Evolutionary conservation across 2,888 invertebrate genomes (phyloP).

Genomic region (Oligia strigilis): DNA sequence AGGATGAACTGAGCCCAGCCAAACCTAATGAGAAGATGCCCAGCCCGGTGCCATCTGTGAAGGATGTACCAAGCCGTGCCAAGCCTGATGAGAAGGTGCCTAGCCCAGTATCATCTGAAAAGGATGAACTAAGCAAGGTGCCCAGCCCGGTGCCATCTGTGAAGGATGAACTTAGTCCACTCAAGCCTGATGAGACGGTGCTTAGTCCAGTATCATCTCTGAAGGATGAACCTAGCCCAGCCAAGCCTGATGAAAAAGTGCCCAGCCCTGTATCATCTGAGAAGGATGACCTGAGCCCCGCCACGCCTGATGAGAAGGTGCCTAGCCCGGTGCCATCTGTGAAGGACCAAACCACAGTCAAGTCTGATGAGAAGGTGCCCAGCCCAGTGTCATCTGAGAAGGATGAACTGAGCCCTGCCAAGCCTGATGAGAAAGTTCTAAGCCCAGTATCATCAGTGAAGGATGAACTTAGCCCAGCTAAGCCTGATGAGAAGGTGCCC

Average conservation of each 20-base stretch:
- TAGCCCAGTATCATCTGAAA: rapidly evolving
- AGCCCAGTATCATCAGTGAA: too few species aligned
- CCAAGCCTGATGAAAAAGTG: rapidly evolving
- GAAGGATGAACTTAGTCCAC: background rate
- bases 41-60: background rate
- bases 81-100: conserved; percentile 10
- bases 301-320: rapidly evolving
- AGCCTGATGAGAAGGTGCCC: too few species aligned
- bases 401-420: background rate
- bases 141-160: rapidly evolving
- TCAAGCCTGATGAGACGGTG: rapidly evolving
- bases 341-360: background rate
- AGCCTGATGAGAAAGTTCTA: background rate
- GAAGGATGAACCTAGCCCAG: rapidly evolving
- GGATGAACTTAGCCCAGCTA: too few species aligned
- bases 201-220: rapidly evolving
- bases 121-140: background rate
- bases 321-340: rapidly evolving
- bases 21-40: background rate
- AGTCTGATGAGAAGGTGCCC: too few species aligned
- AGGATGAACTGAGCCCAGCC: background rate
- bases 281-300: rapidly evolving
- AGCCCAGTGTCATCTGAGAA: background rate
- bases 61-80: background rate
- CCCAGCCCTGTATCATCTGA: rapidly evolving